A percentile compares a stretch with the other conserved stretches of the same genome.
Conservation (phyloP, 2,113 vertebrate genomes). For the Malurus alboscapulatus region DNA sequence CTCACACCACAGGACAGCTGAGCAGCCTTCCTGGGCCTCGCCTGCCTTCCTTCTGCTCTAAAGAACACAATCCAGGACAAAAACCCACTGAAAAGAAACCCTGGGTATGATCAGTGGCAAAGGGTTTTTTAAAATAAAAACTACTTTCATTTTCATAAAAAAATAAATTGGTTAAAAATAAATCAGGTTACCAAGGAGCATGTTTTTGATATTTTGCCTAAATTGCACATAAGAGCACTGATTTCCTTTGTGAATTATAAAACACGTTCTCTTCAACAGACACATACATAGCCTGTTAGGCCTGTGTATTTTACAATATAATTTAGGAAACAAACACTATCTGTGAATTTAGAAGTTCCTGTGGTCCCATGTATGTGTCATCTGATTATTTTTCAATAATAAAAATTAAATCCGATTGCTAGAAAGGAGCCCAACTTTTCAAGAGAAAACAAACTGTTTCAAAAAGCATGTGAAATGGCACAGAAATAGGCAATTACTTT, state of each 20-base stretch:
- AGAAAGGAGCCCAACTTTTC: background rate
- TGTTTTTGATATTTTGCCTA: background rate
- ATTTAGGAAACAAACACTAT: background rate
- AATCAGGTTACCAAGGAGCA: background rate
- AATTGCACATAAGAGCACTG: background rate
- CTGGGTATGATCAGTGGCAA: background rate
- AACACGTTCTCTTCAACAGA: background rate
- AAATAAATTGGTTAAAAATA: background rate
- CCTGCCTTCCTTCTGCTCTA: accelerated
- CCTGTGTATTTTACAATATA: accelerated
- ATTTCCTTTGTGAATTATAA: background rate
- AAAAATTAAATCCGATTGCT: background rate
- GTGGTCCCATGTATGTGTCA: background rate
- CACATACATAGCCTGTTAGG: background rate
- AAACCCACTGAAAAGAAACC: background rate
- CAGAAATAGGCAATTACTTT: background rate
- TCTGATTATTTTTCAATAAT: background rate
- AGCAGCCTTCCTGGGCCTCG: background rate
- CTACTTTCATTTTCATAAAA: background rate
- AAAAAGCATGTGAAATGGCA: background rate
- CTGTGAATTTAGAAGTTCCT: background rate
- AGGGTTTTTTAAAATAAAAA: background rate
- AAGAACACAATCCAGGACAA: background rate
- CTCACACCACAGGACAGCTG: background rate
- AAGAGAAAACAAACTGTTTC: background rate